phyloP scores from a whole-genome alignment of 1,140 invertebrate genomes.

The Himalopsyche phryganea region DNA sequence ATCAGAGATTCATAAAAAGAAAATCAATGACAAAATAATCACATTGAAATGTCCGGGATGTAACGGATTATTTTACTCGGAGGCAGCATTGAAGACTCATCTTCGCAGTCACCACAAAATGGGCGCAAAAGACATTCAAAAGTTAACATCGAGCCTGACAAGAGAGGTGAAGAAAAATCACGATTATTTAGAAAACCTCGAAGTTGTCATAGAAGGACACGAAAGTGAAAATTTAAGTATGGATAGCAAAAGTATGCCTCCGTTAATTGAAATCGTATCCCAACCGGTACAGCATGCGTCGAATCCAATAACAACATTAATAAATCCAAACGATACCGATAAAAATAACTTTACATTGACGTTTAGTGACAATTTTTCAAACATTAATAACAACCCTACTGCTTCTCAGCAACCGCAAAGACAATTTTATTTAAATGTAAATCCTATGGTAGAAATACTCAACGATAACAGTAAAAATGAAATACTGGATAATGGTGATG shows the following conservation, averaged over 20 bases:
- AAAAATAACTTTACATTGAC: too few relatives aligned
- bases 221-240: constrained; percentile 27
- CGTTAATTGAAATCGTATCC: constrained; percentile 14
- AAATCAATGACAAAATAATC: constrained; percentile 45
- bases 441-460: too few relatives aligned
- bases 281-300: not conserved
- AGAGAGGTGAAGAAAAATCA: constrained; percentile 48
- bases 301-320: constrained; percentile 1
- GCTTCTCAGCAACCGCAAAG: too few relatives aligned
- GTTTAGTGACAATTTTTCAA: too few relatives aligned
- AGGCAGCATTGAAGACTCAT: constrained; percentile 45
- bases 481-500: too few relatives aligned
- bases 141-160: constrained; percentile 48
- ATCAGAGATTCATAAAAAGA: constrained; percentile 42
- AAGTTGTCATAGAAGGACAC: constrained; percentile 29
- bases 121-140: constrained; percentile 49
- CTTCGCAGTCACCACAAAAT: constrained; percentile 51
- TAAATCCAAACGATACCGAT: too few relatives aligned
- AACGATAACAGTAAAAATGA: too few relatives aligned
- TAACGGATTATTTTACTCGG: constrained; percentile 43
- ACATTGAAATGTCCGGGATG: constrained; percentile 48
- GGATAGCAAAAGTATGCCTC: constrained; percentile 19
- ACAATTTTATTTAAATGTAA: too few relatives aligned
- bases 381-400: not conserved
- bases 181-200: constrained; percentile 33